A percentile compares a stretch with the other conserved stretches of the same genome.
These are phyloP conservation scores for Pseudochaenichthys georgianus DNA, from an alignment of 2,797 vertebrate species.

Conservation along the genomic window DNA sequence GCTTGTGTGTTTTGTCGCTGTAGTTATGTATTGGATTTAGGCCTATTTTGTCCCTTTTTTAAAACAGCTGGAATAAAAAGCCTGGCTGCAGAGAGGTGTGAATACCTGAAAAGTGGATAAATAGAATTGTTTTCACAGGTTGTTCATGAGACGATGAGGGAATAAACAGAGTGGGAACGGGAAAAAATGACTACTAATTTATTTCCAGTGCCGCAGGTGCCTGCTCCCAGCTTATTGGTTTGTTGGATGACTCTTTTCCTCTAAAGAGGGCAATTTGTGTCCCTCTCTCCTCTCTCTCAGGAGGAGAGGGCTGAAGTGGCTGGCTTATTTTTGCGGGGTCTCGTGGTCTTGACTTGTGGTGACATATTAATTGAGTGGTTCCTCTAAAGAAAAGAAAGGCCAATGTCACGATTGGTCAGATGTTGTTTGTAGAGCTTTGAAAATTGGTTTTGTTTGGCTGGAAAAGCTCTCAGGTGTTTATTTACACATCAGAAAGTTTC, in stretches of 20 bases:
- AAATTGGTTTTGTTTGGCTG: slow-evolving; percentile 78
- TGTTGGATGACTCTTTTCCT: slow-evolving; percentile 78
- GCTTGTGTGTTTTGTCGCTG: slow-evolving; percentile 3
- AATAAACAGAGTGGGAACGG: slow-evolving; percentile 55
- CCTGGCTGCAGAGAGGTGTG: slow-evolving; percentile 32
- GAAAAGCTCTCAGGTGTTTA: slow-evolving; percentile 67
- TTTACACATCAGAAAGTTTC: slow-evolving; percentile 70
- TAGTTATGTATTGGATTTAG: slow-evolving; percentile 2
- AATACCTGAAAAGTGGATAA: slow-evolving; percentile 66
- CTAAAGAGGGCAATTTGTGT: slow-evolving; percentile 76
- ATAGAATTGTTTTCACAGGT: slow-evolving; percentile 76
- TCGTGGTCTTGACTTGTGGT: slow-evolving; percentile 76
- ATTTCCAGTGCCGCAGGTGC: slow-evolving; percentile 80
- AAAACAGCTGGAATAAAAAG: slow-evolving; percentile 1
- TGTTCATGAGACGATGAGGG: slow-evolving; percentile 51
- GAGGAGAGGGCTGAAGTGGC: slow-evolving; percentile 71
- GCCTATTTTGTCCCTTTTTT: slow-evolving; percentile 21
- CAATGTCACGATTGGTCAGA: slow-evolving; percentile 53
- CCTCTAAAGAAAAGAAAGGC: slow-evolving; percentile 71
- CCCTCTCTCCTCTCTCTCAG: slow-evolving; percentile 65
- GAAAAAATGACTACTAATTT: slow-evolving; percentile 71
- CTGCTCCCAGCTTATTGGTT: slow-evolving; percentile 74
- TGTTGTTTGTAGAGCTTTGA: slow-evolving; percentile 66
- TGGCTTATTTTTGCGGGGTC: slow-evolving; percentile 74
- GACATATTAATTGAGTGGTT: slow-evolving; percentile 81